These are phyloP conservation scores for Fukomys damarensis DNA, from an alignment of 2,113 vertebrate genomes.

Conservation along the genomic window DNA sequence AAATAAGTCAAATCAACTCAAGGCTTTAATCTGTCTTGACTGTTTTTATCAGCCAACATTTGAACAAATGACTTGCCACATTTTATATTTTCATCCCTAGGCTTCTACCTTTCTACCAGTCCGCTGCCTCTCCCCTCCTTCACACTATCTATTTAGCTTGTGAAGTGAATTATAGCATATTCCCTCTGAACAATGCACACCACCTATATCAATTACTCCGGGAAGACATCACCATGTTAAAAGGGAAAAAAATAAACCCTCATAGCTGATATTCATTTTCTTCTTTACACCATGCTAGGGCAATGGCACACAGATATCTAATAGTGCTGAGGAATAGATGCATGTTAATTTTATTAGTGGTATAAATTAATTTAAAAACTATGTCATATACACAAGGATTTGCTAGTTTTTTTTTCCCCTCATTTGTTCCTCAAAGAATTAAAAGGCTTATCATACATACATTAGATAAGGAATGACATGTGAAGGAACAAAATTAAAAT, in stretches of 20 bases:
- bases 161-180: slow-evolving; percentile 87
- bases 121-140: slow-evolving; percentile 82
- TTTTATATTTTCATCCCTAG: slow-evolving; percentile 86
- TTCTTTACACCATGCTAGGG: slow-evolving; percentile 70
- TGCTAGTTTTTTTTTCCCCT: slow-evolving; percentile 26
- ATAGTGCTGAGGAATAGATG: slow-evolving; percentile 72
- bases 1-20: slow-evolving; percentile 88
- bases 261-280: slow-evolving; percentile 77
- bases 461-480: slow-evolving; percentile 13
- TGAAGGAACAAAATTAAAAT: slow-evolving; percentile 74
- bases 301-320: slow-evolving; percentile 75
- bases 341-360: slow-evolving; percentile 78
- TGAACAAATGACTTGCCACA: slow-evolving; percentile 83
- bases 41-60: slow-evolving; percentile 87
- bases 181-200: slow-evolving; percentile 85
- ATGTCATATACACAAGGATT: slow-evolving; percentile 57
- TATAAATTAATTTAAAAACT: slow-evolving; percentile 79
- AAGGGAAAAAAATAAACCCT: slow-evolving; percentile 68
- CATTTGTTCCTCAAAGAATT: slow-evolving; percentile 58
- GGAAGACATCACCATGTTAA: slow-evolving; percentile 80
- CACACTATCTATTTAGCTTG: slow-evolving; percentile 85
- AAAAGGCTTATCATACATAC: neutral
- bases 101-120: slow-evolving; percentile 82
- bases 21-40: slow-evolving; percentile 86
- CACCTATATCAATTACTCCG: slow-evolving; percentile 84